These are phyloP conservation scores for Zaprionus capensis DNA, from an alignment of 1,140 invertebrate genomes.

Conservation along the genomic window DNA sequence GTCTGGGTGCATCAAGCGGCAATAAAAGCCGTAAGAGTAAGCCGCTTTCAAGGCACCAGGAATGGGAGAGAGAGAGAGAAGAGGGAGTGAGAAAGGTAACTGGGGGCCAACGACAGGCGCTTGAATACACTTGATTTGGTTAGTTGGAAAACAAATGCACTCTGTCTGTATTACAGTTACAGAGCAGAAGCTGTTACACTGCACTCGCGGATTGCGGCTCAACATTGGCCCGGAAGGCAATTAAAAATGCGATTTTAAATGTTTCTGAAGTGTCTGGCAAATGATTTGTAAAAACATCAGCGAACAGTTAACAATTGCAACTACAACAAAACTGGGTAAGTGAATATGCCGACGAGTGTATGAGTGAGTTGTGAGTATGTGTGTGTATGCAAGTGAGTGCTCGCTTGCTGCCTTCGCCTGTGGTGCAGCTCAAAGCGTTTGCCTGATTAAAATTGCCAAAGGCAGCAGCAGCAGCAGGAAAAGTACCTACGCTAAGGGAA, in stretches of 20 bases:
- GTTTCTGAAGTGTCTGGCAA: conserved; percentile 75
- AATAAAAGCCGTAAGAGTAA: conserved; percentile 59
- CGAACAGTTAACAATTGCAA: conserved; percentile 33
- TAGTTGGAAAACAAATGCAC: conserved; percentile 70
- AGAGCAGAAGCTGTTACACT: not conserved
- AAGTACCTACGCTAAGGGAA: conserved; percentile 9
- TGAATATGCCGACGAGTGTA: not conserved
- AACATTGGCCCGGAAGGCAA: conserved; percentile 46
- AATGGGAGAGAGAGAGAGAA: not conserved
- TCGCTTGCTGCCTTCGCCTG: conserved; percentile 41
- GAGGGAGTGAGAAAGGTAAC: not conserved
- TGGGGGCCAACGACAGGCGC: conserved; percentile 41
- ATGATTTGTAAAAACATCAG: conserved; percentile 72
- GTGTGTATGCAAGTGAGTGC: conserved; percentile 38
- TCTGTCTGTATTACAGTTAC: conserved; percentile 3
- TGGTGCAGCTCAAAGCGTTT: conserved; percentile 62
- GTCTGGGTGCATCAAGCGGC: conserved; percentile 33
- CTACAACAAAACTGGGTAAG: not conserved
- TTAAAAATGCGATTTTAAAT: conserved; percentile 75
- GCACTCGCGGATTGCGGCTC: conserved; percentile 23
- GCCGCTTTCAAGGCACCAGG: conserved; percentile 49
- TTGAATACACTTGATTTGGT: conserved; percentile 73
- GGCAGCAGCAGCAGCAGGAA: conserved; percentile 37
- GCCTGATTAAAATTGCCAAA: conserved; percentile 72
- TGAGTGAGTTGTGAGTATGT: conserved; percentile 15